These are phyloP conservation scores for Cylindroiulus punctatus DNA, from an alignment of 2,888 invertebrate genomes.

Conservation along the genomic window DNA sequence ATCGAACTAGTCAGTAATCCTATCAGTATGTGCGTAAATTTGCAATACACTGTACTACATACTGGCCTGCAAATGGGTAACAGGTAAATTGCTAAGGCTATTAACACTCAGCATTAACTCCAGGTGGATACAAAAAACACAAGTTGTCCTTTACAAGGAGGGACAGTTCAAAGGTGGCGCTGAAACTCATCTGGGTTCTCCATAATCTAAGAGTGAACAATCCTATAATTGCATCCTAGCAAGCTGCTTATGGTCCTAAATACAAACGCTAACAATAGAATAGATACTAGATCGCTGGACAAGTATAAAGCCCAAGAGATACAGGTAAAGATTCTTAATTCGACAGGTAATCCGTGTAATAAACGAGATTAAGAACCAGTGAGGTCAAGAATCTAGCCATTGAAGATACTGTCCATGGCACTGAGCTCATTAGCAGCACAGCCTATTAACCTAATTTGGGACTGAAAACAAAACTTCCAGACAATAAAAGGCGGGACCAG, in stretches of 20 bases:
- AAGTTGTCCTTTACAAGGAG: not conserved
- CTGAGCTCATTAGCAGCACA: not conserved
- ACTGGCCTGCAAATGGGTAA: too few species aligned
- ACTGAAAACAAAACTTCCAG: not conserved
- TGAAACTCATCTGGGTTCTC: not conserved
- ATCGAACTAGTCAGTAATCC: too few species aligned
- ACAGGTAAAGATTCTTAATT: not conserved
- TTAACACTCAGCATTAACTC: not conserved
- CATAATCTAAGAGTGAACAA: not conserved
- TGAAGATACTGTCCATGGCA: not conserved
- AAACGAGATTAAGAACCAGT: not conserved
- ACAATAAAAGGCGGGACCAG: not conserved
- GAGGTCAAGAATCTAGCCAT: not conserved
- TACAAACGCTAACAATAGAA: too few species aligned
- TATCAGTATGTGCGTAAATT: too few species aligned
- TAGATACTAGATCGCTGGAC: too few species aligned
- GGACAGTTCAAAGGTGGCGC: not conserved
- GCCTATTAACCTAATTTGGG: not conserved
- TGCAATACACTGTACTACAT: too few species aligned
- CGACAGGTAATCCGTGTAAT: not conserved
- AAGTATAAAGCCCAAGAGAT: too few species aligned
- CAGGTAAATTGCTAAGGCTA: too few species aligned
- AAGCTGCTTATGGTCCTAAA: not conserved
- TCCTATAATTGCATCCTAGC: not conserved
- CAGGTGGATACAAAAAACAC: too few species aligned